These are phyloP conservation scores for Euspilapteryx auroguttella DNA, from an alignment of 2,888 invertebrate genomes.

Conservation along the genomic window DNA sequence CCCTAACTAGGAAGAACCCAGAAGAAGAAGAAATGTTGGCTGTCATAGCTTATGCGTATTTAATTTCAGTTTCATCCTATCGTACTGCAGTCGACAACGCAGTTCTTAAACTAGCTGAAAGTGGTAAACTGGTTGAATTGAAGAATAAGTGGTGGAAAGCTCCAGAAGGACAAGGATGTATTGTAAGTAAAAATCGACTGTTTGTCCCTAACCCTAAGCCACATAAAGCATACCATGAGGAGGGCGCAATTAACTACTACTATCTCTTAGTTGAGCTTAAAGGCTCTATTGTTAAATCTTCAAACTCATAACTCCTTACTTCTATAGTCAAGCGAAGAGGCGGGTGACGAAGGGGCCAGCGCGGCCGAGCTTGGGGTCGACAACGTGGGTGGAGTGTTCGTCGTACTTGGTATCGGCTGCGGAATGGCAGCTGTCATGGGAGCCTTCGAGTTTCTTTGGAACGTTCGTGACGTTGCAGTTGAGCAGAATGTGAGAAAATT, in stretches of 20 bases:
- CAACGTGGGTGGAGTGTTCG: conserved; percentile 92
- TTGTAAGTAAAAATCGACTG: conserved; percentile 47
- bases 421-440: conserved; percentile 74
- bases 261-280: too few species aligned
- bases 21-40: too few species aligned
- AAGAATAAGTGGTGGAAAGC: conserved; percentile 93
- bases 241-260: too few species aligned
- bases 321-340: conserved; percentile 22
- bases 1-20: too few species aligned
- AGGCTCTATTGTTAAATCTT: too few species aligned
- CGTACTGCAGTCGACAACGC: conserved; percentile 82
- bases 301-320: too few species aligned
- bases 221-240: too few species aligned
- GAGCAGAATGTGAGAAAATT: conserved; percentile 74
- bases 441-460: conserved; percentile 87
- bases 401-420: conserved; percentile 79
- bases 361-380: conserved; percentile 71
- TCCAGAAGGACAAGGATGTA: conserved; percentile 63
- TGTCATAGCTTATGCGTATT: too few species aligned
- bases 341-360: conserved; percentile 28
- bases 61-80: conserved; percentile 65
- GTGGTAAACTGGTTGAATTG: conserved; percentile 75
- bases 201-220: too few species aligned
- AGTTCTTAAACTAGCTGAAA: conserved; percentile 88
- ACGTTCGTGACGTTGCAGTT: conserved; percentile 77